phyloP scores from a whole-genome alignment of 2,797 vertebrate species.

The Cyclura pinguis region DNA sequence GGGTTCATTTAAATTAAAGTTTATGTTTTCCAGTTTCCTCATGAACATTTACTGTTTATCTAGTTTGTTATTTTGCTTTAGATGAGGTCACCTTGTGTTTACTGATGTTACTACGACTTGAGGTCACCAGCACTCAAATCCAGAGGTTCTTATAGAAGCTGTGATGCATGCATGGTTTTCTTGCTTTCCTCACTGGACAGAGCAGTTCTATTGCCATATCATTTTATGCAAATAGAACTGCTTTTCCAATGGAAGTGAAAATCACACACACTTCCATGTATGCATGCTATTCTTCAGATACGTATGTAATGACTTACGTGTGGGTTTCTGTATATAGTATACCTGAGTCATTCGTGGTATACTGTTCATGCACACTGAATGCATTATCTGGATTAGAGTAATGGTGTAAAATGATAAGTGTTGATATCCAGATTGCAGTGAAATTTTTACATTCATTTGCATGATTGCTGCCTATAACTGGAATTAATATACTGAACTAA shows the following conservation, averaged over 20 bases:
- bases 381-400: slow-evolving; percentile 25
- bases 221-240: background rate
- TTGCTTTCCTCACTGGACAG: background rate
- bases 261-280: background rate
- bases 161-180: slow-evolving; percentile 2
- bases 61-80: background rate
- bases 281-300: background rate
- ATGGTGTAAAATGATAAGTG: slow-evolving; percentile 32
- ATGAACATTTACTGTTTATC: background rate
- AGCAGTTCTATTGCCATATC: background rate
- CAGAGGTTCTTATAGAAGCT: background rate
- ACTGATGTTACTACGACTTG: background rate
- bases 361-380: background rate
- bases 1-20: background rate
- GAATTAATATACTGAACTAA: slow-evolving; percentile 57
- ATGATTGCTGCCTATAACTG: slow-evolving; percentile 67
- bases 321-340: background rate
- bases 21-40: background rate
- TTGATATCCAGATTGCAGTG: slow-evolving; percentile 63
- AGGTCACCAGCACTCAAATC: background rate
- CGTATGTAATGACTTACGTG: background rate
- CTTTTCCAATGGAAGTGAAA: slow-evolving; percentile 4
- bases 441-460: slow-evolving; percentile 65
- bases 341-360: background rate
- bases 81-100: background rate